Conservation (phyloP, 2,113 vertebrate genomes). For the Carollia perspicillata region DNA sequence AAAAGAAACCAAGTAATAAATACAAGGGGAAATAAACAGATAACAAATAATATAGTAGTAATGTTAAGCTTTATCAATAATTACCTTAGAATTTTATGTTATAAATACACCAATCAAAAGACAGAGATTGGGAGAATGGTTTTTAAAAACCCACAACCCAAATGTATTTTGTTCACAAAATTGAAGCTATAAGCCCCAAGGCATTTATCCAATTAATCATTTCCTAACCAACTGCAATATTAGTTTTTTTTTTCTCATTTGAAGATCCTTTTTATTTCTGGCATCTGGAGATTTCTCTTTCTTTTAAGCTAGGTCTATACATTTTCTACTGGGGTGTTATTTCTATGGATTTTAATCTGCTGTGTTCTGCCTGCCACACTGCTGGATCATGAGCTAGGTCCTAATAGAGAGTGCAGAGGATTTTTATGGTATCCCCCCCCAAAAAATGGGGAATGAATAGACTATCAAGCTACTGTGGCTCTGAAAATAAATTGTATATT, state of each 20-base stretch:
- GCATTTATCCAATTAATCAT: background rate
- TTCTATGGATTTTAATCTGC: background rate
- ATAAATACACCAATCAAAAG: background rate
- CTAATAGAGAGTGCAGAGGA: background rate
- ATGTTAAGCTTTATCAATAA: background rate
- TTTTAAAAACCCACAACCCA: background rate
- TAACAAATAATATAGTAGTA: background rate
- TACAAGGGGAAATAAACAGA: background rate
- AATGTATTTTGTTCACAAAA: background rate
- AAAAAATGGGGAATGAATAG: background rate
- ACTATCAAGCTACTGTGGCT: background rate
- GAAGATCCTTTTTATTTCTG: background rate
- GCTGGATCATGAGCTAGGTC: background rate
- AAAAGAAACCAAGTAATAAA: background rate
- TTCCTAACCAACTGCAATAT: background rate
- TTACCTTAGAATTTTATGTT: background rate
- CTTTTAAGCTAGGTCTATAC: background rate
- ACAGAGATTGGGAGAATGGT: background rate
- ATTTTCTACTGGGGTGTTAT: background rate
- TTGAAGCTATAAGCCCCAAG: background rate
- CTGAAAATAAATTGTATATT: background rate
- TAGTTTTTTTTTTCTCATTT: conserved; percentile 1
- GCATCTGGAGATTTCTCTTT: background rate
- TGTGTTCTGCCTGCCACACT: background rate
- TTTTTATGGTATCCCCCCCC: background rate